Evolutionary conservation across 2,113 vertebrate genomes (phyloP).

Genomic region (Scomber scombrus): DNA sequence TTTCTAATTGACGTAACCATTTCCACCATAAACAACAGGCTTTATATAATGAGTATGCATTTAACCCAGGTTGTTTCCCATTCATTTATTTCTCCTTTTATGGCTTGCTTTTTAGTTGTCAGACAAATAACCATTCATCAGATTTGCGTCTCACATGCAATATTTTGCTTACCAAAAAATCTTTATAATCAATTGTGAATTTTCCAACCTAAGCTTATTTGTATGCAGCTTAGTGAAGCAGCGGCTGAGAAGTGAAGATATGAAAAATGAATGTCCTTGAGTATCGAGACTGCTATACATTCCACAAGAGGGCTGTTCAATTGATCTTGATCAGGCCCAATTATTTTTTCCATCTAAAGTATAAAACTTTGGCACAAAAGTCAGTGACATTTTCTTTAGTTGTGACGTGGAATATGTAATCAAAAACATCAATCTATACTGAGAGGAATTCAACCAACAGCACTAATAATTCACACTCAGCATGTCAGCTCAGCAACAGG

Average conservation of each 20-base stretch:
- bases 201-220: conserved; percentile 36
- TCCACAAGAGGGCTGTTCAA: conserved; percentile 41
- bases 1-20: background rate
- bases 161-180: background rate
- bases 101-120: background rate
- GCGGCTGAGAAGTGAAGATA: conserved; percentile 37
- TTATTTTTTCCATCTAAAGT: conserved; percentile 50
- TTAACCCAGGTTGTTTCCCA: background rate
- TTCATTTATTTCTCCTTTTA: background rate
- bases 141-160: background rate
- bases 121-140: background rate
- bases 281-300: conserved; percentile 21
- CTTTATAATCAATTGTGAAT: conserved; percentile 8
- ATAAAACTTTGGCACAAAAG: conserved; percentile 38
- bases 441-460: background rate
- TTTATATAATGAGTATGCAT: background rate
- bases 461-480: background rate
- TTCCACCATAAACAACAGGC: background rate
- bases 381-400: conserved; percentile 31
- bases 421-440: conserved; percentile 35
- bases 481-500: conserved; percentile 62
- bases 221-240: conserved; percentile 51
- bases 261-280: conserved; percentile 67
- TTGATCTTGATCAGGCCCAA: conserved; percentile 61
- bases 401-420: conserved; percentile 17